These are phyloP conservation scores for Monodelphis domestica DNA, from an alignment of 2,797 vertebrate genomes.

Conservation along the genomic window DNA sequence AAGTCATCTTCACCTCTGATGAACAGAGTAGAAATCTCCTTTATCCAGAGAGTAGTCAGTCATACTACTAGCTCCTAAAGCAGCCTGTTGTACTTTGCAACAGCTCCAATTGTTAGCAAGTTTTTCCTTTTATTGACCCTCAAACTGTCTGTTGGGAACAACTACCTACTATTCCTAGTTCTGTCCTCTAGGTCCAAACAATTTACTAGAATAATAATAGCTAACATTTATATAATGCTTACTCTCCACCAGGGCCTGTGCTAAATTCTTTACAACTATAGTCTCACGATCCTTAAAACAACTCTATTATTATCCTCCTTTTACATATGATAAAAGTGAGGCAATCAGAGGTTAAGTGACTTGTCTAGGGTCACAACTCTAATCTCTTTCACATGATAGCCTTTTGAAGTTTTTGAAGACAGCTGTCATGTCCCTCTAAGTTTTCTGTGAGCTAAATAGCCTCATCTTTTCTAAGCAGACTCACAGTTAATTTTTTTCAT, in stretches of 20 bases:
- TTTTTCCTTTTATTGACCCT: not conserved
- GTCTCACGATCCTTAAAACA: not conserved
- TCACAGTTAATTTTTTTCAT: not conserved
- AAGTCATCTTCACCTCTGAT: not conserved
- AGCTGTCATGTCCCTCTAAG: not conserved
- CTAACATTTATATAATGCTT: not conserved
- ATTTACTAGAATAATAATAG: not conserved
- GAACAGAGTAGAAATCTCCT: not conserved
- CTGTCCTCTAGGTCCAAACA: not conserved
- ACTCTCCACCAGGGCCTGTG: not conserved
- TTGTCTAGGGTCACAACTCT: not conserved
- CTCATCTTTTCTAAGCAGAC: not conserved
- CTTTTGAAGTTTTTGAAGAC: not conserved
- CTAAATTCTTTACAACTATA: not conserved
- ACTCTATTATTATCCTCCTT: not conserved
- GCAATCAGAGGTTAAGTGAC: not conserved
- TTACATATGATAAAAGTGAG: not conserved
- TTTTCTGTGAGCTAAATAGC: not conserved
- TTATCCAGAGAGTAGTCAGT: not conserved
- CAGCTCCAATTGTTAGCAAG: not conserved
- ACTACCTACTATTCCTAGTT: not conserved
- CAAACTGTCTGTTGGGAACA: not conserved
- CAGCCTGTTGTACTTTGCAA: not conserved
- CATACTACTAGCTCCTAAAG: not conserved
- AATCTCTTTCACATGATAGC: not conserved